A percentile compares a stretch with the other conserved stretches of the same genome.
phyloP scores from a whole-genome alignment of 1,140 invertebrate species.

The Ceratina japonica region DNA sequence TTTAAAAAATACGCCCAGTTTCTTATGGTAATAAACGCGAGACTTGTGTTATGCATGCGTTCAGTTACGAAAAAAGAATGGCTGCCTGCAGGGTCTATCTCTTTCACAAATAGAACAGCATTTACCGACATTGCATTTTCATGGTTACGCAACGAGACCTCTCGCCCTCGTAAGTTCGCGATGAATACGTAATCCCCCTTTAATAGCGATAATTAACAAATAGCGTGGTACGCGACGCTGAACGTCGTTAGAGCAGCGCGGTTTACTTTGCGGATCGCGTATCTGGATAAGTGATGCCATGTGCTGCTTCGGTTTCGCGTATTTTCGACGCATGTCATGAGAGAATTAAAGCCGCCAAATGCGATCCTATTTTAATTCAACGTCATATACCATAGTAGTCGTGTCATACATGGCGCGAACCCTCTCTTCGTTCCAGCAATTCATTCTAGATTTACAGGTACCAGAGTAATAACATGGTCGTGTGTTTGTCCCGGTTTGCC shows the following conservation, averaged over 20 bases:
- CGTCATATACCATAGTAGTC: too few species aligned
- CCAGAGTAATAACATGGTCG: not conserved
- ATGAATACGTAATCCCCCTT: constrained; percentile 30
- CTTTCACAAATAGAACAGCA: too few species aligned
- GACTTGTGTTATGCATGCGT: too few species aligned
- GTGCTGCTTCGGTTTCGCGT: not conserved
- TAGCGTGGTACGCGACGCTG: not conserved
- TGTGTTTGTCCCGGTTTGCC: too few species aligned
- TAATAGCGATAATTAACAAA: constrained; percentile 47
- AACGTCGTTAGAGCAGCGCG: not conserved
- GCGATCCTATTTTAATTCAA: constrained; percentile 2
- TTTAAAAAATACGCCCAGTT: too few species aligned
- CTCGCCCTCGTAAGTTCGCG: not conserved
- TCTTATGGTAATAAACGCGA: too few species aligned
- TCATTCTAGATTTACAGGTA: not conserved
- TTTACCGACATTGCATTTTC: too few species aligned
- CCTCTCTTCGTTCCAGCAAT: not conserved
- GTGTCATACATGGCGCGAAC: too few species aligned
- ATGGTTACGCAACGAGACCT: too few species aligned
- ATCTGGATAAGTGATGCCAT: constrained; percentile 2
- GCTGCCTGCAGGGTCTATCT: too few species aligned
- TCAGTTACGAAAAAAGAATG: too few species aligned
- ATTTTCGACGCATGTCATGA: not conserved
- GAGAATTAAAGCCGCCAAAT: not conserved
- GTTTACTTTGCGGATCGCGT: constrained; percentile 11